Percentiles rank a stretch among this genome's conserved stretches.
Evolutionary conservation across 2,797 vertebrate species (phyloP).

Genomic region (Mycteria americana): DNA sequence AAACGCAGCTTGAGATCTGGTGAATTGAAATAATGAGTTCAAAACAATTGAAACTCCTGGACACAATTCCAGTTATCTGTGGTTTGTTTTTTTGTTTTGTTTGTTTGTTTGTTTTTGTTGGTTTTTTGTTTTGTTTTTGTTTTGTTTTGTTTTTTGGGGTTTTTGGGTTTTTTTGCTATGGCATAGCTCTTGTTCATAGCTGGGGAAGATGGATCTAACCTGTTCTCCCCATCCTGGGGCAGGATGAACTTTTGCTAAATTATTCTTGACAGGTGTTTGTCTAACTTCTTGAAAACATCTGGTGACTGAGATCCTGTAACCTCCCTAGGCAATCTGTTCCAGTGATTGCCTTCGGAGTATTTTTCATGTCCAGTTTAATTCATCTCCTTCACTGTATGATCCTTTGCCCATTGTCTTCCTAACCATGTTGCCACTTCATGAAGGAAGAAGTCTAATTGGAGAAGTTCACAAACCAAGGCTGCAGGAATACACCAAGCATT

Average conservation of each 20-base stretch:
- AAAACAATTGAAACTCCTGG: background rate
- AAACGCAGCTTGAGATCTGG: background rate
- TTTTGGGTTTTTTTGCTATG: background rate
- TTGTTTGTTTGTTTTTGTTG: too few relatives aligned
- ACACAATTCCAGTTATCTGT: background rate
- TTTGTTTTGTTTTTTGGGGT: background rate
- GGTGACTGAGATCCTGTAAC: background rate
- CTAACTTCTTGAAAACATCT: background rate
- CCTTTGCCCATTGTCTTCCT: background rate
- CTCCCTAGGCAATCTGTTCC: background rate
- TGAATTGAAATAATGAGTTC: background rate
- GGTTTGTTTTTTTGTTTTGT: too few relatives aligned
- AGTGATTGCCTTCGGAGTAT: background rate
- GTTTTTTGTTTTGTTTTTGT: background rate
- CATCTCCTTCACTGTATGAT: background rate
- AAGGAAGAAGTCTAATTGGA: background rate
- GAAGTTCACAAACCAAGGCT: background rate
- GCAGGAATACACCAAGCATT: background rate
- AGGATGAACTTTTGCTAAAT: background rate
- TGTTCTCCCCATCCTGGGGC: background rate
- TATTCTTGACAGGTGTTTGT: background rate
- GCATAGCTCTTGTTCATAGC: background rate
- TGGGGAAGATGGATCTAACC: background rate
- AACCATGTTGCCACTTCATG: background rate
- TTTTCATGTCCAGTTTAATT: background rate